Percentiles rank a stretch among this genome's conserved stretches.
Evolutionary conservation across 2,888 invertebrate species (phyloP).

Genomic region (Latrodectus elegans): DNA sequence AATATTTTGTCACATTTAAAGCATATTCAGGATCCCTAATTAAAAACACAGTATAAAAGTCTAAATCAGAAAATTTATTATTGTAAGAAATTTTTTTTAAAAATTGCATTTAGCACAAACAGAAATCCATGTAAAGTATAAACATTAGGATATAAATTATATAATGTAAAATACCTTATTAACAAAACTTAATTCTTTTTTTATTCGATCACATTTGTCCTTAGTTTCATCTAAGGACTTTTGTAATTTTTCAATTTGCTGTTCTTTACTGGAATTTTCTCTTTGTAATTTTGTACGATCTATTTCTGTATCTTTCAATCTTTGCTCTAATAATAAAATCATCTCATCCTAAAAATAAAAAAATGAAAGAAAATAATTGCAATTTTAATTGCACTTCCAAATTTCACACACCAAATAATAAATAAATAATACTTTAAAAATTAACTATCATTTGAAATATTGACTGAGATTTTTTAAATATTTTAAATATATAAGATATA

Average conservation of each 20-base stretch:
- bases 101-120: no score
- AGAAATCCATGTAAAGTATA: neutral
- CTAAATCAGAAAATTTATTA: no score
- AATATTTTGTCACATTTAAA: no score
- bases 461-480: no score
- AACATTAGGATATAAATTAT: neutral
- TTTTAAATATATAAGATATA: no score
- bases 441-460: no score
- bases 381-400: no score
- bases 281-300: slow-evolving; percentile 59
- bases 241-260: slow-evolving; percentile 64
- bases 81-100: no score
- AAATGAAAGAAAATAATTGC: neutral
- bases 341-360: slow-evolving; percentile 67
- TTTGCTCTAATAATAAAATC: slow-evolving; percentile 61
- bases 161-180: slow-evolving; percentile 39
- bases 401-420: no score
- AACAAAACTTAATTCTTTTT: slow-evolving; percentile 63
- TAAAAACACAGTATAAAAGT: no score
- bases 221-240: slow-evolving; percentile 59
- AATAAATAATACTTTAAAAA: no score
- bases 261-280: slow-evolving; percentile 64
- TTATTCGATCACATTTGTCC: slow-evolving; percentile 64
- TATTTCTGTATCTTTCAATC: slow-evolving; percentile 67
- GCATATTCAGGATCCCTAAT: no score